Evolutionary conservation across 92 coral and sea anemone genomes (phyloP).

Genomic region (Parazoanthus atlanticus): DNA sequence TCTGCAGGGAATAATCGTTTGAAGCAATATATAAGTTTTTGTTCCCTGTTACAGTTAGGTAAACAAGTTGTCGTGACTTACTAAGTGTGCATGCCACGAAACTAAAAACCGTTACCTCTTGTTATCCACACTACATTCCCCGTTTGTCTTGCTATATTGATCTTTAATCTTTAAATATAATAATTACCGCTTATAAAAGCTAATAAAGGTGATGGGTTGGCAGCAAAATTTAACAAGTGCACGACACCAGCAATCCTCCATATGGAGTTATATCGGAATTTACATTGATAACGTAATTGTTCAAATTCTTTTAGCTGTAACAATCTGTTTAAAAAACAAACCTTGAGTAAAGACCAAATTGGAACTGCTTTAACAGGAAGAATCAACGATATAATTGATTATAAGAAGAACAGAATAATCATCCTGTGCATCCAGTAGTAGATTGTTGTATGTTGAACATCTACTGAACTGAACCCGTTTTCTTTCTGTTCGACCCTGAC

Average conservation of each 20-base stretch:
- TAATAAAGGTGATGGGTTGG: not conserved
- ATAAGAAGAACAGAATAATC: not conserved
- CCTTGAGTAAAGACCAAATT: not conserved
- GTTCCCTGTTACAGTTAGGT: not conserved
- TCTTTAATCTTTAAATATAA: too few species aligned
- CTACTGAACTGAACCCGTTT: not conserved
- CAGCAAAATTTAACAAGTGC: too few species aligned
- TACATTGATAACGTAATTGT: not conserved
- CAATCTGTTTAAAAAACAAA: not conserved
- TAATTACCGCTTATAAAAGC: too few species aligned
- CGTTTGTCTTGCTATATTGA: not conserved
- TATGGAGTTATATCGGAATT: not conserved
- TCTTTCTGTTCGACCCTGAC: not conserved
- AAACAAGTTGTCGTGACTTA: not conserved
- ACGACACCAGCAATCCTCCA: not conserved
- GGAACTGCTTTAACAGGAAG: not conserved
- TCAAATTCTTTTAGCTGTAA: not conserved
- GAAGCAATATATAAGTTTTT: not conserved
- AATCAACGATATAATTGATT: not conserved
- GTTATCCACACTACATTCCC: not conserved
- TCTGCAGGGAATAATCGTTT: not conserved
- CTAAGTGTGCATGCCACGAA: not conserved
- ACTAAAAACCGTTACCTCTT: not conserved
- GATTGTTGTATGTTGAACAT: not conserved
- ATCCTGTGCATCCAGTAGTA: not conserved